phyloP scores from a whole-genome alignment of 2,797 vertebrate species.

The Xerus rutilus region DNA sequence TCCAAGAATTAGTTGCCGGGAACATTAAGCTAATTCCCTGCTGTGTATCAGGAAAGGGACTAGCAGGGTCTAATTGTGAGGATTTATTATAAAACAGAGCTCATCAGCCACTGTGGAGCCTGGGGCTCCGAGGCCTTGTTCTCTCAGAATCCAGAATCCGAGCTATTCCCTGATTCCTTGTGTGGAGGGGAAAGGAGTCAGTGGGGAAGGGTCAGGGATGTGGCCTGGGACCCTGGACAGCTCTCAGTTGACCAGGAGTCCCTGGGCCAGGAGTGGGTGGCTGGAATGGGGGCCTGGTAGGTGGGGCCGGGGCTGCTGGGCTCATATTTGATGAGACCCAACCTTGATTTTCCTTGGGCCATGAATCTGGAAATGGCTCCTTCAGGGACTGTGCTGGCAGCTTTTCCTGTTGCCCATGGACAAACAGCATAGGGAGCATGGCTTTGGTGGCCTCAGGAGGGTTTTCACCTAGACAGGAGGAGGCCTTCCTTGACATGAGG shows the following conservation, averaged over 20 bases:
- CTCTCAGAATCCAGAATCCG: neutral
- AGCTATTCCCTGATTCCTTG: neutral
- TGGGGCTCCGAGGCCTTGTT: conserved; percentile 50
- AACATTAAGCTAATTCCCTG: conserved; percentile 82
- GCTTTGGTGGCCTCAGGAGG: neutral
- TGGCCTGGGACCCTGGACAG: neutral
- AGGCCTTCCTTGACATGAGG: neutral
- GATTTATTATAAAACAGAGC: conserved; percentile 86
- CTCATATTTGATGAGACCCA: neutral
- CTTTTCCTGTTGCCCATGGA: neutral
- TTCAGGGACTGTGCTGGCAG: fast-evolving
- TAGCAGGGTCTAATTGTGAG: conserved; percentile 84
- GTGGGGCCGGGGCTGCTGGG: neutral
- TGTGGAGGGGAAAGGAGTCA: neutral
- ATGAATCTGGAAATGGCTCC: neutral
- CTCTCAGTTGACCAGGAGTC: neutral
- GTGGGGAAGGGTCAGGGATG: neutral
- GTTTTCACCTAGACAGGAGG: neutral
- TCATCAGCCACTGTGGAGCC: conserved; percentile 76
- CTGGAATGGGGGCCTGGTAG: neutral
- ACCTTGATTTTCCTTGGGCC: neutral
- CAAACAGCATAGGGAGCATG: neutral
- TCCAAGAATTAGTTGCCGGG: conserved; percentile 80
- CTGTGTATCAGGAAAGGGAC: conserved; percentile 72
- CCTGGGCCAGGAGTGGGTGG: neutral